phyloP scores from a whole-genome alignment of 2,797 vertebrate species.

The Ctenosaura bakeri region DNA sequence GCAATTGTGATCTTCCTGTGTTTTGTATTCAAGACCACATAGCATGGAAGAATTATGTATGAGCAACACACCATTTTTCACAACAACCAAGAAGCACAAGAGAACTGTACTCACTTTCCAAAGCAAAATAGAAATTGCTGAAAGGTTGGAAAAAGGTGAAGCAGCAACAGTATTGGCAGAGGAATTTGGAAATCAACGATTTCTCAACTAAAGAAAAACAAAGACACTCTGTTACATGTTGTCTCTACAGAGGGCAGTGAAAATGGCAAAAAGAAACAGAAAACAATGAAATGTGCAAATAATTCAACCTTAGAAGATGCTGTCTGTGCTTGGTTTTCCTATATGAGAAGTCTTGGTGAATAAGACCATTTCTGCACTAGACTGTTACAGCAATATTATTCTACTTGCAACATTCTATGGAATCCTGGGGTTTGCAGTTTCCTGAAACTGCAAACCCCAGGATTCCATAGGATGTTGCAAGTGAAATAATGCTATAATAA shows the following conservation, averaged over 20 bases:
- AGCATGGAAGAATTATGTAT: conserved; percentile 22
- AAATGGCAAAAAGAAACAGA: conserved; percentile 26
- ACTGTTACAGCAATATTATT: too few species aligned
- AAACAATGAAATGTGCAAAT: conserved; percentile 33
- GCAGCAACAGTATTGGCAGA: conserved; percentile 16
- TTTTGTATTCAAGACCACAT: background rate
- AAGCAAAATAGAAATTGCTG: conserved; percentile 44
- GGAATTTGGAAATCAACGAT: conserved; percentile 16
- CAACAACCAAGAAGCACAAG: conserved; percentile 27
- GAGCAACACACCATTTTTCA: conserved; percentile 15
- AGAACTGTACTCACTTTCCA: conserved; percentile 25
- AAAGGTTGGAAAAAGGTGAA: conserved; percentile 31
- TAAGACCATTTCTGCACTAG: background rate
- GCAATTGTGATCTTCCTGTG: background rate
- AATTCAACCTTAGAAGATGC: conserved; percentile 22
- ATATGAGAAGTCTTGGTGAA: conserved; percentile 14
- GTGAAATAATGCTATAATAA: too few species aligned
- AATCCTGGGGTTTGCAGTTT: too few species aligned
- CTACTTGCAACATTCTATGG: too few species aligned
- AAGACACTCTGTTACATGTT: conserved; percentile 9
- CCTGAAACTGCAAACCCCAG: too few species aligned
- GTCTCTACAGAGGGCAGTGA: background rate
- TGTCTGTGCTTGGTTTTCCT: conserved; percentile 21
- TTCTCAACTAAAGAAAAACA: conserved; percentile 39
- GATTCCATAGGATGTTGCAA: too few species aligned